phyloP scores from a whole-genome alignment of 2,113 vertebrate genomes.

The Jacana jacana region DNA sequence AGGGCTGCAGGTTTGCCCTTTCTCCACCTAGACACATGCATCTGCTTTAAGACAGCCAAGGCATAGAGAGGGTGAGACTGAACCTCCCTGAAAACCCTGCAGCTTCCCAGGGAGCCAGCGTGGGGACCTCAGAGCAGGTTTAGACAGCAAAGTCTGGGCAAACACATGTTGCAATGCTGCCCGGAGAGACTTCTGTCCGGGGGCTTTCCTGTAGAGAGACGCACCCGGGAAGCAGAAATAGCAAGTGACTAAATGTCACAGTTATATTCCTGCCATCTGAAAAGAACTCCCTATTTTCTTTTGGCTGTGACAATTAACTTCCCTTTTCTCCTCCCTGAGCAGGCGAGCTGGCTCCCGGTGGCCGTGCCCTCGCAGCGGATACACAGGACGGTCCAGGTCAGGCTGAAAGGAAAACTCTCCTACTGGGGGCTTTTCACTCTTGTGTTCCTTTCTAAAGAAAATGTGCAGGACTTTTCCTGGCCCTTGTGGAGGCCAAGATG shows the following conservation, averaged over 20 bases:
- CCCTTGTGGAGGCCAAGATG: conserved; percentile 30
- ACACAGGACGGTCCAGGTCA: conserved; percentile 34
- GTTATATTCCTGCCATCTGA: conserved; percentile 34
- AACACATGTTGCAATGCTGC: background rate
- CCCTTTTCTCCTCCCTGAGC: background rate
- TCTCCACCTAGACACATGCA: background rate
- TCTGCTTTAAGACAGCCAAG: background rate
- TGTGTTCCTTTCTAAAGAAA: conserved; percentile 51
- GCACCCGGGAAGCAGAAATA: background rate
- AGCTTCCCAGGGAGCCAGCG: background rate
- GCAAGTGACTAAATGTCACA: conserved; percentile 32
- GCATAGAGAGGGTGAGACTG: rapidly evolving
- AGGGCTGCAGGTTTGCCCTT: background rate
- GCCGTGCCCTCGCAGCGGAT: conserved; percentile 25
- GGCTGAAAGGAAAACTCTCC: conserved; percentile 54
- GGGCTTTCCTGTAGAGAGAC: background rate
- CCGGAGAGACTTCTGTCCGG: background rate
- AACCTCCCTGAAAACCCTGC: background rate
- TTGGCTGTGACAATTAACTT: conserved; percentile 39
- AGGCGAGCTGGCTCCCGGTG: background rate
- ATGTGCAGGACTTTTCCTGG: conserved; percentile 42
- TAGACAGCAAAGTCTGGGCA: background rate
- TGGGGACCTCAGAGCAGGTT: rapidly evolving
- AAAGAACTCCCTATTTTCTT: conserved; percentile 55
- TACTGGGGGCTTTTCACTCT: conserved; percentile 51